Base-by-base conservation (phyloP, 2,797 vertebrate genomes). In the Fringilla coelebs region DNA sequence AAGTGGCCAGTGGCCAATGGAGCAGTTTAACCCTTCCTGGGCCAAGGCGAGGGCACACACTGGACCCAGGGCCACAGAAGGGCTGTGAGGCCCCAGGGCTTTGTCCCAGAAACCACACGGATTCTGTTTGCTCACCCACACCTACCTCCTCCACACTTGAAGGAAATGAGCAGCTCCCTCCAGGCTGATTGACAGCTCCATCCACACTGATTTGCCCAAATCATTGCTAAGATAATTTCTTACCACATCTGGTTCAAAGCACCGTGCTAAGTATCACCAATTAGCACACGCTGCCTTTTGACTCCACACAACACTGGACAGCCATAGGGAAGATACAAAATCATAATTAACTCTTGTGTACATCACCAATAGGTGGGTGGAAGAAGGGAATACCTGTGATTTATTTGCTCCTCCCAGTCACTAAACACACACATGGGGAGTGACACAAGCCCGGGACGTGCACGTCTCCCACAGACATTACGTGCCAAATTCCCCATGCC, bases 21-120 rank as follows among this genome's bases (percentile, higher is more conserved):
- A 54, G 48, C 65, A 31, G 10, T 67, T 91, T 76, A 94, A 90
- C 74, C 82, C 83, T 43, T 72, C 52, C 15, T 1, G 1, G 68
- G 71, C 55, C 0, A 1, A 58, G 55, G 55, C 0, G 0, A 20
- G 1, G 9, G 38, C 0, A 0, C 67, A 38, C 32, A 17, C 32
- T 8, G 12, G 26, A 19, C 22, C 41, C 62, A 10, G 13, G 0
- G 15, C 36, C 31, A 34, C 48, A 24, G 66, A 60, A 75, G n/a
- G 5, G 4, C 41, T 29, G 77, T 0, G 1, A 58, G 11, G 31
- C 19, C 38, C 51, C 5, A 1, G 13, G 40, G 36, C 22, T 77
- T 13, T 67, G 21, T 41, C 52, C 48, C 66, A 34, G 21, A 32
- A 68, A 41, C 18, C 34, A 31, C 1, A 0, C 2, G 18, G 38